Conservation (phyloP, 2,113 vertebrate genomes). For the Malurus melanocephalus region DNA sequence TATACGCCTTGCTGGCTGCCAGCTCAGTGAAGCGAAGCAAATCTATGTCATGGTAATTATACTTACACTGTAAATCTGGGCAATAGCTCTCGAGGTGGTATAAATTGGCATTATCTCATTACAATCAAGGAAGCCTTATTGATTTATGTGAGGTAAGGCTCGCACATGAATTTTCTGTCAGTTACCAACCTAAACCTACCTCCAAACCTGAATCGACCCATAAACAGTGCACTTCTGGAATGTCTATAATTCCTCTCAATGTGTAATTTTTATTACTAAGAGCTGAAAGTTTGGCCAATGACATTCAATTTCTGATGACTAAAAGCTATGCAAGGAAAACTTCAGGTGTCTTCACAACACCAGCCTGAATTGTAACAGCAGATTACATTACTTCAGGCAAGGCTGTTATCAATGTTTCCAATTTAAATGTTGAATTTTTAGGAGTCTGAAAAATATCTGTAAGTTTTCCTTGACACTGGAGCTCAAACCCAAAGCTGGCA, state of each 20-base stretch:
- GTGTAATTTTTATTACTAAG: constrained; percentile 25
- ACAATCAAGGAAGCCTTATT: not conserved
- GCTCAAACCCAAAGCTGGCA: not conserved
- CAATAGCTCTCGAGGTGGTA: constrained; percentile 33
- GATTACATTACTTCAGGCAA: not conserved
- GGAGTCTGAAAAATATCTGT: not conserved
- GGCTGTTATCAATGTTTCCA: not conserved
- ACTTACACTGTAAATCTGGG: constrained; percentile 25
- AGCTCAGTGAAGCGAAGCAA: constrained; percentile 43
- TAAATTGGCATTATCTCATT: constrained; percentile 27
- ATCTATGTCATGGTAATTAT: constrained; percentile 38
- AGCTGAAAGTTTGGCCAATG: not conserved
- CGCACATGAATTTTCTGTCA: not conserved
- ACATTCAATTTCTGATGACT: constrained; percentile 10
- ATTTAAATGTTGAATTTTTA: not conserved
- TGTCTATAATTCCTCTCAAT: constrained; percentile 23
- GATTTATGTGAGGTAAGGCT: constrained; percentile 16
- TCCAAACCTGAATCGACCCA: not conserved
- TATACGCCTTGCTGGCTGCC: constrained; percentile 13
- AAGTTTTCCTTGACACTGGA: not conserved
- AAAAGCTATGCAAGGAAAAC: constrained; percentile 1
- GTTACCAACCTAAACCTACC: not conserved
- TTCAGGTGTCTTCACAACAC: not conserved
- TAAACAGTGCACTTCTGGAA: constrained; percentile 22
- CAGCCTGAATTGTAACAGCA: not conserved